Evolutionary conservation across 2,113 vertebrate species (phyloP).

Genomic region (Xenus cinereus): DNA sequence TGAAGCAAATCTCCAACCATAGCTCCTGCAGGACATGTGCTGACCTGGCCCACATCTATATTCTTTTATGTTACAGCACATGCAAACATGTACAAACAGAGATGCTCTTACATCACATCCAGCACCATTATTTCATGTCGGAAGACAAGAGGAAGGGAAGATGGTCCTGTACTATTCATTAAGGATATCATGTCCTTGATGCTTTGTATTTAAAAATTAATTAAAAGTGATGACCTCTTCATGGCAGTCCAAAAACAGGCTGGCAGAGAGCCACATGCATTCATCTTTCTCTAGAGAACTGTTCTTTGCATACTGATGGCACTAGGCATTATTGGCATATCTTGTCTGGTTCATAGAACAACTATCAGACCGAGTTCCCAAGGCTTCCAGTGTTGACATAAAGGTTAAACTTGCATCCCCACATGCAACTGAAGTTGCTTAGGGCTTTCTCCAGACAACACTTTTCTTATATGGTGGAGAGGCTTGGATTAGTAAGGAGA

Average conservation of each 20-base stretch:
- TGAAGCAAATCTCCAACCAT: neutral
- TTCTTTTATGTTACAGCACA: neutral
- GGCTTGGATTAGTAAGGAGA: neutral
- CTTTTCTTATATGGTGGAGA: neutral
- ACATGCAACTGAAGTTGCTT: neutral
- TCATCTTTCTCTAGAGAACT: neutral
- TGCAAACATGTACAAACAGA: neutral
- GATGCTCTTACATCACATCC: neutral
- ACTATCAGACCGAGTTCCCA: neutral
- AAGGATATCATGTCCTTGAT: neutral
- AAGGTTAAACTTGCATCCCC: neutral
- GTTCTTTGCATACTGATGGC: neutral
- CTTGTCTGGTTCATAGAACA: neutral
- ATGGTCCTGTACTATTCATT: neutral
- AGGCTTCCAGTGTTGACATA: neutral
- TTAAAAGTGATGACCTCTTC: neutral
- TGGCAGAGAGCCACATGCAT: neutral
- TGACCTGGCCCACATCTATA: neutral
- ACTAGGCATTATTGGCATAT: neutral
- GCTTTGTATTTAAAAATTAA: slow-evolving; percentile 2
- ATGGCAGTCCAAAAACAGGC: neutral
- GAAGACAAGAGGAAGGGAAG: neutral
- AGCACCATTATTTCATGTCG: neutral
- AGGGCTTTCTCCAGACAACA: neutral
- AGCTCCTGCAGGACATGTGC: neutral